Base-by-base conservation (phyloP, 1,140 invertebrate genomes). In the Sweltsa coloradensis region DNA sequence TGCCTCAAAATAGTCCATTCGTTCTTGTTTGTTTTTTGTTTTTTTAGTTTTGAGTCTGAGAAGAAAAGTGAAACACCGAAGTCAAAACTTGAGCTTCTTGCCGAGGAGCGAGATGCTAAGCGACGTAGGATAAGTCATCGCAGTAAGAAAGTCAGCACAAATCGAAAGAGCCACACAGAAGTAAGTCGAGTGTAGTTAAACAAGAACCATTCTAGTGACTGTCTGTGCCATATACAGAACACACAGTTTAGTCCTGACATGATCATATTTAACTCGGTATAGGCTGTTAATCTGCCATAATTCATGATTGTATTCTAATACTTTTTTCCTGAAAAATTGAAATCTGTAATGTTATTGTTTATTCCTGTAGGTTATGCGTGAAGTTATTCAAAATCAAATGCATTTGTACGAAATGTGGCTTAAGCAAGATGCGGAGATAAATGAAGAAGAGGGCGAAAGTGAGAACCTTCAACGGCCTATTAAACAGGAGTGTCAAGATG, bases 71-170 rank as follows among this genome's bases (percentile, higher is more conserved):
- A 23, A 57, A 57, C 34, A 49, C 49, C 34, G n/a, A 54, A 58
- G 18, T 61, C 67, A 0, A 55, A 60, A 40, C 21, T 69, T 50
- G 75, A 80, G 53, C 57, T 72, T 31, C 52, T 78, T 19, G 69
- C 72, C 0, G 67, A 73, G 52, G 68, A 77, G 53, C 66, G 79
- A 6, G 71, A 83, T 59, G 66, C 76, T 48, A 77, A 76, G 60
- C 67, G 79, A 21, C 66, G 79, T 1, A 66, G 76, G 54, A 61
- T 70, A 2, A 19, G 34, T n/a, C 26, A 49, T 13, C 77, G 75
- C 55, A 75, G 81, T 52, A 74, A 70, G 58, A 70, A 72, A 19
- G 74, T 78, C 24, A 73, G 79, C 45, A 76, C 73, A 25, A 78
- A 77, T 55, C 70, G 72, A 41, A 73, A 72, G 53, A 79, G 72